These are phyloP conservation scores for Sylvilagus floridanus DNA, from an alignment of 2,797 vertebrate genomes.

Conservation along the genomic window DNA sequence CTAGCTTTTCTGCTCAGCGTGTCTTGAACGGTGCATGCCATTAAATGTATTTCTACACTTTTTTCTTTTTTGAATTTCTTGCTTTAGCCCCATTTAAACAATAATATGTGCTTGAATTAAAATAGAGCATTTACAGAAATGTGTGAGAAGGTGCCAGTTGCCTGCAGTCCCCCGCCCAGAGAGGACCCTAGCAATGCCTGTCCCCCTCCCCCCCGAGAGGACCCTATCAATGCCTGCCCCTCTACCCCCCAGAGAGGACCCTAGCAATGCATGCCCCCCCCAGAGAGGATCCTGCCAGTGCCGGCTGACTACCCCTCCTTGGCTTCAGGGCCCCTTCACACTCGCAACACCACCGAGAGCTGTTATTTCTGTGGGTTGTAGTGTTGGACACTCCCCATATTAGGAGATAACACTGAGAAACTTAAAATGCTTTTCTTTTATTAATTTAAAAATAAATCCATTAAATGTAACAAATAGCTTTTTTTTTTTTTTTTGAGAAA, in stretches of 20 bases:
- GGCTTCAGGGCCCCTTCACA: neutral
- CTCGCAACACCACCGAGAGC: neutral
- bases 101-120: neutral
- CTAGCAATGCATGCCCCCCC: too few species aligned
- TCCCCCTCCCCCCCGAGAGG: too few species aligned
- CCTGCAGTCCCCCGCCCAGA: neutral
- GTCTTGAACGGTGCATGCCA: neutral
- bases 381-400: neutral
- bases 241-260: too few species aligned
- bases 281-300: neutral
- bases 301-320: neutral
- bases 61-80: neutral
- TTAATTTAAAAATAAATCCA: neutral
- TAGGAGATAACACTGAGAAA: conserved; percentile 4
- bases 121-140: neutral
- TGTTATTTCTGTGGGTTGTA: neutral
- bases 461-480: neutral
- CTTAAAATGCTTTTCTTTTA: neutral
- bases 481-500: neutral
- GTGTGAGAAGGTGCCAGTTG: neutral
- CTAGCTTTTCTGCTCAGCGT: neutral
- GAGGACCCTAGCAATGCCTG: neutral
- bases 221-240: too few species aligned
- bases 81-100: neutral
- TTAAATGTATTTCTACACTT: neutral